A percentile compares a stretch with the other conserved stretches of the same genome.
Conservation (phyloP, 2,888 invertebrate genomes). For the Leptarthrus brevirostris region DNA sequence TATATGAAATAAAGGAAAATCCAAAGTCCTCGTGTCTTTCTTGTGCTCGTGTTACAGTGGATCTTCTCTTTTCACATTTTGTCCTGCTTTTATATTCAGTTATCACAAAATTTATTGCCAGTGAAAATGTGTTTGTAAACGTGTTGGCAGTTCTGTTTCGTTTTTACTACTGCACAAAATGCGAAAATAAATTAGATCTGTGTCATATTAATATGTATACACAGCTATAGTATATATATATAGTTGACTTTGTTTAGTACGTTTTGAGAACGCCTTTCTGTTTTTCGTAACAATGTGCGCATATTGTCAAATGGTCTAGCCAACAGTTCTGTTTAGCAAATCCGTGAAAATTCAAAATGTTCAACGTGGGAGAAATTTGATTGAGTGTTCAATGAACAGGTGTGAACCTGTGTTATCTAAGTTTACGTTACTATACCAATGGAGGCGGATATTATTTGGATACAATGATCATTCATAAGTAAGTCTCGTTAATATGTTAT, state of each 20-base stretch:
- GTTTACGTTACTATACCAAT: too few relatives aligned
- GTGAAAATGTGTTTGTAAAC: conserved; percentile 28
- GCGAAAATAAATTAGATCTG: conserved; percentile 4
- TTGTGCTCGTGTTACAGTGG: conserved; percentile 32
- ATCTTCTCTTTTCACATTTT: not conserved
- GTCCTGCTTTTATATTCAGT: conserved; percentile 18
- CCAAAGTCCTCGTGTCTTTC: not conserved
- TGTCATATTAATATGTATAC: not conserved
- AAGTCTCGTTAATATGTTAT: too few relatives aligned
- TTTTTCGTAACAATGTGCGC: not conserved
- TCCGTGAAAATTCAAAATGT: conserved; percentile 3
- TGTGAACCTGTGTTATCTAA: not conserved
- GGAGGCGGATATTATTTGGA: too few relatives aligned
- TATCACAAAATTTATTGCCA: conserved; percentile 16
- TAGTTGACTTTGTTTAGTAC: not conserved
- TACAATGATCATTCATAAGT: too few relatives aligned
- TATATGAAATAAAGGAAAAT: not conserved
- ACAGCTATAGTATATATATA: not conserved
- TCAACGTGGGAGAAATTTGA: conserved; percentile 1
- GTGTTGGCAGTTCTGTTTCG: not conserved
- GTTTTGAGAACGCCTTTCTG: too few relatives aligned
- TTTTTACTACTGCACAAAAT: conserved; percentile 5
- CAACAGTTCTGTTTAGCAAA: not conserved
- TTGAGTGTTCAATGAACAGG: conserved; percentile 30
- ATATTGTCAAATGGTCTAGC: conserved; percentile 8